Evolutionary conservation across 1,140 invertebrate species (phyloP).

Genomic region (Calliopsis andreniformis): DNA sequence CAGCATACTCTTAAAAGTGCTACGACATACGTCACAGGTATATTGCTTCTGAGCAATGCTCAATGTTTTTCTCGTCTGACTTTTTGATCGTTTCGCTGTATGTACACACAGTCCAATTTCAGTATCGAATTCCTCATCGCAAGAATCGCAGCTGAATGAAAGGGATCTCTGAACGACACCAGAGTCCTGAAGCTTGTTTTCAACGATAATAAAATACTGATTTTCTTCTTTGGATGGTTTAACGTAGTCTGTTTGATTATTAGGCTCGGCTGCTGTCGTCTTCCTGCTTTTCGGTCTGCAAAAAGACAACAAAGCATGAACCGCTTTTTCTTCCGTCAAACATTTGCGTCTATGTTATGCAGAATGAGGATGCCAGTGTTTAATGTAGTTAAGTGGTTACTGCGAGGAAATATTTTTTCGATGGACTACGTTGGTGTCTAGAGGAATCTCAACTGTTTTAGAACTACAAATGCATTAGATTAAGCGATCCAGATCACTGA

Average conservation of each 20-base stretch:
- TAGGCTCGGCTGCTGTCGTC: constrained; percentile 3
- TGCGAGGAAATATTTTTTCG: no score
- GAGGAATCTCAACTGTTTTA: background rate
- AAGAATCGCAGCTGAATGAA: constrained; percentile 64
- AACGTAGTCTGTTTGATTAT: constrained; percentile 10
- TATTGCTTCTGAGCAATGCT: constrained; percentile 65
- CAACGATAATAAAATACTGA: constrained; percentile 19
- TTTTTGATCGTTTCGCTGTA: constrained; percentile 64
- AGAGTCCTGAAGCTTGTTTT: background rate
- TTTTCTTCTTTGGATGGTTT: background rate
- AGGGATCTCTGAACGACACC: constrained; percentile 11
- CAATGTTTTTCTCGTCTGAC: constrained; percentile 55
- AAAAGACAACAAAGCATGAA: constrained; percentile 38
- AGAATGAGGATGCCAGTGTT: background rate
- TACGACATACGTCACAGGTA: constrained; percentile 82
- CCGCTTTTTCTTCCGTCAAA: background rate
- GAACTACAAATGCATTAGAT: background rate
- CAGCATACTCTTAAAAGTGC: constrained; percentile 82
- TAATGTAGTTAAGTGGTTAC: background rate
- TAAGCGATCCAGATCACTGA: background rate
- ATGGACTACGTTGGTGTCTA: no score
- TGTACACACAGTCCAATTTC: constrained; percentile 55
- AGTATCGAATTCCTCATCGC: constrained; percentile 60
- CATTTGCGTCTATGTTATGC: background rate
- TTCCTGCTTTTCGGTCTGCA: constrained; percentile 30